Base-by-base conservation (phyloP, 2,113 vertebrate species). In the Peromyscus leucopus region DNA sequence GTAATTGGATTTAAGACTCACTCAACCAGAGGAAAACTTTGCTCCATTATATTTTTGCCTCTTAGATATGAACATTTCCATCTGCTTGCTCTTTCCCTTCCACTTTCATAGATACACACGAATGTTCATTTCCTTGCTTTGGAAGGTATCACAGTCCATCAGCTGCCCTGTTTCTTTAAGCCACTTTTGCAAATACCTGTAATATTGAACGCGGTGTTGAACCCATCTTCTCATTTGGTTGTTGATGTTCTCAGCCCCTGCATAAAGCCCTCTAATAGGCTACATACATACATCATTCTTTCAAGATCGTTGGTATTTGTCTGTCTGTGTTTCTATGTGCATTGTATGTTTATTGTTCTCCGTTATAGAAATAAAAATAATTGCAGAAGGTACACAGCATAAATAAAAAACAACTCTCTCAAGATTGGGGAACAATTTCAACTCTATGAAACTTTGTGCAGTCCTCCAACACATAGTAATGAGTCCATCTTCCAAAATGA, bases 401-500 rank as follows among this genome's bases (percentile, higher is more conserved):
- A 88, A 89, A 92, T 69, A 10, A 39, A 33, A 86, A 86, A 86
- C 61, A 80, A 19, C 33, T 87, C 74, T 91, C 17, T 16, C 75
- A 90, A 65, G 16, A 82, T 19, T 82, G 15, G 36, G 36, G 33
- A 55, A 6, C 28, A 57, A 83, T 88, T 61, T n/a, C 72, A 82
- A 96, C 87, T 51, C 15, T 28, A 19, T 11, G 75, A 26, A 55
- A 65, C 10, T 89, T 74, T 86, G 46, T 65, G 3, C 1, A 11
- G 13, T 88, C 92, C 16, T 91, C 76, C 65, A n/a, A 83, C 4
- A 78, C 24, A 83, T 12, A 28, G 5, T n/a, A 95, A 74, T 89
- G n/a, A 85, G 59, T 94, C 28, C 57, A 86, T 33, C 87, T 89
- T 94, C 31, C 59, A 79, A 88, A 90, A 63, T 83, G 71, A 96